phyloP scores from a whole-genome alignment of 2,888 invertebrate genomes.

The Sisyra nigra region DNA sequence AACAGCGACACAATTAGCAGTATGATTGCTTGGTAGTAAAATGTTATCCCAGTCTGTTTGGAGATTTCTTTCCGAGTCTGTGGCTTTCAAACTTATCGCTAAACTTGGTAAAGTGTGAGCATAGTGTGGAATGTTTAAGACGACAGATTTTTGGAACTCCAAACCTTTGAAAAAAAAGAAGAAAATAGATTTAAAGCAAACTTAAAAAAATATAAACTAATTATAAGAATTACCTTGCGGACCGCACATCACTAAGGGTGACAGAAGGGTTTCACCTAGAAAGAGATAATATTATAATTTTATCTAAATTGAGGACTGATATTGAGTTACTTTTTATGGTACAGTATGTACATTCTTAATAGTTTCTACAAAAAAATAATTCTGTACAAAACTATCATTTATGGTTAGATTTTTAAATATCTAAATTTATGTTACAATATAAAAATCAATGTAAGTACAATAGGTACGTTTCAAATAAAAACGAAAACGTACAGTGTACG shows the following conservation, averaged over 20 bases:
- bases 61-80: slow-evolving; percentile 68
- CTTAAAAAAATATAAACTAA: no score
- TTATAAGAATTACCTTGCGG: slow-evolving; percentile 88
- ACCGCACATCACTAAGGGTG: slow-evolving; percentile 92
- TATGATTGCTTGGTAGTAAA: slow-evolving; percentile 65
- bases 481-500: no score
- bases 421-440: no score
- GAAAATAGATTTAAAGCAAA: no score
- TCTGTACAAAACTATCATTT: background rate
- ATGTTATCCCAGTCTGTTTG: slow-evolving; percentile 78
- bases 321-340: background rate
- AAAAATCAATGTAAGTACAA: no score
- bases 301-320: no score
- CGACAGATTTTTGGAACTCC: slow-evolving; percentile 76
- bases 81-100: slow-evolving; percentile 62
- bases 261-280: slow-evolving; percentile 84
- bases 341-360: background rate
- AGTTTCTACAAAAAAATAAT: background rate
- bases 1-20: slow-evolving; percentile 75
- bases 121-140: slow-evolving; percentile 78
- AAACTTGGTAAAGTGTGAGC: slow-evolving; percentile 62
- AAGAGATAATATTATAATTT: slow-evolving; percentile 12
- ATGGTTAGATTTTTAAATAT: background rate
- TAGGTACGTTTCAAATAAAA: no score
- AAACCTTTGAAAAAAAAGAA: slow-evolving; percentile 34